A percentile compares a stretch with the other conserved stretches of the same genome.
phyloP scores from a whole-genome alignment of 1,140 invertebrate species.

The Condylostylus longicornis region DNA sequence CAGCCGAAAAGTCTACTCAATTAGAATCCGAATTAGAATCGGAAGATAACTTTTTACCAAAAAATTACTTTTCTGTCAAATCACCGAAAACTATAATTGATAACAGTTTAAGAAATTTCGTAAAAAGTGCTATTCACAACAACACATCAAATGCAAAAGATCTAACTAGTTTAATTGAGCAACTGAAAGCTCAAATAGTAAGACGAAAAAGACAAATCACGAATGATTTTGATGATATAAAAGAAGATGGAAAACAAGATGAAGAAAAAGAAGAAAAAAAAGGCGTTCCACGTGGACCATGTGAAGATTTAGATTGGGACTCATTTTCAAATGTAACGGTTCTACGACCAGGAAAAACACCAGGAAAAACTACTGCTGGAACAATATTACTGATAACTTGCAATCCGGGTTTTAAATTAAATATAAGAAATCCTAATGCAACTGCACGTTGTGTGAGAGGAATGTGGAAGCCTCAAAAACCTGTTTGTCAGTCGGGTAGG shows the following conservation, averaged over 20 bases:
- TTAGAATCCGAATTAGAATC: too few species aligned
- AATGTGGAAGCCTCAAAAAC: conserved; percentile 64
- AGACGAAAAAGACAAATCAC: conserved; percentile 17
- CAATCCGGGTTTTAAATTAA: conserved; percentile 55
- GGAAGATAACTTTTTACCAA: too few species aligned
- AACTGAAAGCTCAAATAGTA: conserved; percentile 25
- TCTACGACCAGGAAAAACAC: conserved; percentile 26
- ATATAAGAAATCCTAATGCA: conserved; percentile 49
- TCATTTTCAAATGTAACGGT: conserved; percentile 25
- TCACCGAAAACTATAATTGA: too few species aligned
- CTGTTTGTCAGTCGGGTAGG: conserved; percentile 59
- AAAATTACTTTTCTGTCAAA: too few species aligned
- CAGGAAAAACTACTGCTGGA: conserved; percentile 38
- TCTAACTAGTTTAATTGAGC: conserved; percentile 17
- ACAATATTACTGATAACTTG: conserved; percentile 57
- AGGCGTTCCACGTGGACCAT: conserved; percentile 35
- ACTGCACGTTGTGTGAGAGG: conserved; percentile 64
- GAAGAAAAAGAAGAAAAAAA: conserved; percentile 16
- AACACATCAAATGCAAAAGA: conserved; percentile 5
- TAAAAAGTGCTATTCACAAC: not conserved
- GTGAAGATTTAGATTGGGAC: conserved; percentile 32
- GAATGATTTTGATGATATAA: conserved; percentile 18
- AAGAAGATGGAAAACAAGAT: conserved; percentile 16
- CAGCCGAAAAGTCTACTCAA: too few species aligned
- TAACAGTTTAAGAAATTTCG: conserved; percentile 1